Evolutionary conservation across 2,888 invertebrate genomes (phyloP).

Genomic region (Meta bourneti): DNA sequence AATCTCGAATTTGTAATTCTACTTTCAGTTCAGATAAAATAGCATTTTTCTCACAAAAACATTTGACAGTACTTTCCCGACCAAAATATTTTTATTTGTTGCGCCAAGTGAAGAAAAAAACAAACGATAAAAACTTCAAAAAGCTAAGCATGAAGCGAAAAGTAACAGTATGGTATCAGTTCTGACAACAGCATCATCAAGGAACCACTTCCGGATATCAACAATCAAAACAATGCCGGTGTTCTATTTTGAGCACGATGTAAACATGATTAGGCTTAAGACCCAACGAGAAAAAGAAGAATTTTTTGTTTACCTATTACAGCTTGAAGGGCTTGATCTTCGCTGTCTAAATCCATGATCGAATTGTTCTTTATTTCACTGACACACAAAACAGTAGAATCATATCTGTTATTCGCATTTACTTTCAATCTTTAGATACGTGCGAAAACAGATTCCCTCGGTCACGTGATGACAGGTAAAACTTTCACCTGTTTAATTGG

Average conservation of each 20-base stretch:
- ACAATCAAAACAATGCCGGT: constrained; percentile 39
- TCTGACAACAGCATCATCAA: background rate
- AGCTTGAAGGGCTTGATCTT: constrained; percentile 76
- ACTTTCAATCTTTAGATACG: constrained; percentile 34
- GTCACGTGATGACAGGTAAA: constrained; percentile 40
- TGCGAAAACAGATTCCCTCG: constrained; percentile 20
- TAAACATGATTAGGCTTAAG: constrained; percentile 17
- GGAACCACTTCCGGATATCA: constrained; percentile 1
- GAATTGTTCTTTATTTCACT: constrained; percentile 15
- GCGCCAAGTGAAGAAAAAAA: no score
- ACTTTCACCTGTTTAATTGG: constrained; percentile 35
- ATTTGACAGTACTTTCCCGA: no score
- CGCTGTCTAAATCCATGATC: constrained; percentile 73
- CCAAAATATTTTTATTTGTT: no score
- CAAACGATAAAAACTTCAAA: no score
- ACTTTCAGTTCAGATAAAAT: no score
- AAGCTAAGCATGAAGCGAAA: no score
- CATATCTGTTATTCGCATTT: constrained; percentile 24
- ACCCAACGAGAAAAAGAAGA: background rate
- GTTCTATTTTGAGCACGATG: background rate
- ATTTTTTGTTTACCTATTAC: constrained; percentile 66
- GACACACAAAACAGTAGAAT: background rate
- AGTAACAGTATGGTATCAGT: no score
- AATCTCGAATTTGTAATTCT: no score
- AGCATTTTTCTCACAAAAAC: no score